A percentile compares a stretch with the other conserved stretches of the same genome.
Evolutionary conservation across 1,140 invertebrate species (phyloP).

Genomic region (Drosophila lowei): DNA sequence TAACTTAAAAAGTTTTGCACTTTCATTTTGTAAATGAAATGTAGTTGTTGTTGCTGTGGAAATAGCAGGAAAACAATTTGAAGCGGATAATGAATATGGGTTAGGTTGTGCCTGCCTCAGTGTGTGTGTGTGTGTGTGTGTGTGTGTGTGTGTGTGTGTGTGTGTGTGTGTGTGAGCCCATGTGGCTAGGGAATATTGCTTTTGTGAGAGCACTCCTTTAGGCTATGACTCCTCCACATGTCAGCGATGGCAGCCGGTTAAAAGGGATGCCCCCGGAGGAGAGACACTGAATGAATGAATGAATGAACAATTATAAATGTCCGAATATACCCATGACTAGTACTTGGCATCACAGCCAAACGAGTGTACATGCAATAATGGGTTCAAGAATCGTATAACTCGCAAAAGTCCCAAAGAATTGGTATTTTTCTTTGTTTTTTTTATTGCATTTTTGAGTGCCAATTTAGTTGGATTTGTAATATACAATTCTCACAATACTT

Average conservation of each 20-base stretch:
- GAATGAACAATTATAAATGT: conserved; percentile 33
- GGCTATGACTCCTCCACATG: too few relatives aligned
- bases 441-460: too few relatives aligned
- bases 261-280: too few relatives aligned
- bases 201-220: conserved; percentile 23
- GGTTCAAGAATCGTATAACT: not conserved
- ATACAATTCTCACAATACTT: too few relatives aligned
- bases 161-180: not conserved
- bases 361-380: conserved; percentile 5
- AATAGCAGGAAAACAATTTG: conserved; percentile 80
- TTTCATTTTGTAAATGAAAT: conserved; percentile 81
- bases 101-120: conserved; percentile 47
- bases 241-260: too few relatives aligned
- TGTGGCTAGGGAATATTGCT: conserved; percentile 46
- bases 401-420: too few relatives aligned
- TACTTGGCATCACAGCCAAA: too few relatives aligned
- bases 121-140: conserved; percentile 9
- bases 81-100: conserved; percentile 80
- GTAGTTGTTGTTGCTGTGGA: conserved; percentile 49
- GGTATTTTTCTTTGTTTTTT: too few relatives aligned
- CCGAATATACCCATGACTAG: not conserved
- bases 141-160: conserved; percentile 1
- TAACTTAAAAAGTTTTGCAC: conserved; percentile 81
- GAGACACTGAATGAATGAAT: conserved; percentile 41
- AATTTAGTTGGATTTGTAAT: too few relatives aligned